Base-by-base conservation (phyloP, 1,140 invertebrate species). In the Hirudo medicinalis region DNA sequence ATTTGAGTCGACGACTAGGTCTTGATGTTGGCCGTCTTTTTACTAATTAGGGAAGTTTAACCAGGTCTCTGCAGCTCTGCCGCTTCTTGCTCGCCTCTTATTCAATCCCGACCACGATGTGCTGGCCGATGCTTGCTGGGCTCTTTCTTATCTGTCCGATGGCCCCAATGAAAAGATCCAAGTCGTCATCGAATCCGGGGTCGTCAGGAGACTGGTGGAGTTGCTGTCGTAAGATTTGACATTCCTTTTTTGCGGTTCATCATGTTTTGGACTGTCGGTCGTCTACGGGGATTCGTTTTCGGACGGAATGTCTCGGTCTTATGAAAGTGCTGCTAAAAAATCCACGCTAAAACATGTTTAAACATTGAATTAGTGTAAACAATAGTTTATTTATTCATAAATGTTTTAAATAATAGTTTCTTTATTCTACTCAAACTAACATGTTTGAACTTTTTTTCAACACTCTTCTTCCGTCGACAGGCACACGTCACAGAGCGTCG, bases 91-190 rank as follows among this genome's bases (percentile, higher is more conserved):
- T 8, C 86, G 89, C 20, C 84, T 98, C 22, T 83, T 97, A 27
- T 93, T 92, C 80, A 90, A 96, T 79, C 86, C 85, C 25, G 95
- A 98, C 83, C 93, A 94, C 6, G 94, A 97, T 81, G 91, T 97
- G 19, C 82, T 97, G 43, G 89, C 91, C 70, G 95, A 98, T 84
- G 87, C 94, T 11, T 97, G 94, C 81, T 98, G 94, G 92, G 91
- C 92, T 32, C 85, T 95, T 22, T 89, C 92, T 57, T 97, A 97
- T 80, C 82, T 98, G 53, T 93, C 91, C 15, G 94, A 98, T 83
- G 94, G 94, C 60, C 92, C 94, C 43, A 97, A 98, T 83, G 93
- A 97, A 76, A 97, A 97, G 84, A 97, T 98, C 77, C 94, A 97
- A 83, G 90, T 92, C 71, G 94, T 97, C 54, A 96, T 98, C 74